Percentiles rank a stretch among this genome's conserved stretches.
These are phyloP conservation scores for Oenanthe oenanthe DNA, from an alignment of 2,113 vertebrate species.

Conservation along the genomic window DNA sequence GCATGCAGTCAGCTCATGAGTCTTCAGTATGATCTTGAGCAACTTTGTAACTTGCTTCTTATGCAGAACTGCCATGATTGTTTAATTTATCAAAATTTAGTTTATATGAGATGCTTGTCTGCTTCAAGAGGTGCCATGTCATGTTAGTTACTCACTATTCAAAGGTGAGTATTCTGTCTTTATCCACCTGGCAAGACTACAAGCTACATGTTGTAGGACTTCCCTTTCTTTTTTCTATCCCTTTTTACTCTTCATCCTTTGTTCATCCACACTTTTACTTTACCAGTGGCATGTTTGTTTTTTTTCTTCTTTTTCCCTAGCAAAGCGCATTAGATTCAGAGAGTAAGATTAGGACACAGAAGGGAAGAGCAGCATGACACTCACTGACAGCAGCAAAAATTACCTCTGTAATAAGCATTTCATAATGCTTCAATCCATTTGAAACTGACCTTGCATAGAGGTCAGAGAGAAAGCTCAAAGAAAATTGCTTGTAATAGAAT, in stretches of 20 bases:
- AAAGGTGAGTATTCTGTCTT: rapidly evolving
- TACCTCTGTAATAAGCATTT: neutral
- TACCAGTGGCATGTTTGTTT: neutral
- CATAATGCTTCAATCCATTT: neutral
- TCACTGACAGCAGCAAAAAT: neutral
- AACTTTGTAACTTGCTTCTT: neutral
- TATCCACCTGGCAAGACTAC: neutral
- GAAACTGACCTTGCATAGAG: neutral
- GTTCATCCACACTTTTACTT: neutral
- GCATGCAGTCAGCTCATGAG: neutral
- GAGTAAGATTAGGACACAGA: neutral
- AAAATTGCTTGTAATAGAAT: neutral
- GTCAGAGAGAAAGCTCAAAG: neutral
- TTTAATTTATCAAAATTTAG: neutral
- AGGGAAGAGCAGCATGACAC: neutral
- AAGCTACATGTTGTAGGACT: neutral
- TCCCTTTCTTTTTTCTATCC: neutral
- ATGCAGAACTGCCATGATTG: neutral
- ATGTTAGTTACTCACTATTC: neutral
- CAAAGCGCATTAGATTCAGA: neutral
- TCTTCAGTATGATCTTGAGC: neutral
- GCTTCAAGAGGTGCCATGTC: neutral
- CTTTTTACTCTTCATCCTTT: neutral
- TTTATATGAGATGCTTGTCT: neutral
- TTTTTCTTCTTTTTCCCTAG: neutral